Conservation (phyloP, 2,888 invertebrate species). For the Saturnia pavonia region DNA sequence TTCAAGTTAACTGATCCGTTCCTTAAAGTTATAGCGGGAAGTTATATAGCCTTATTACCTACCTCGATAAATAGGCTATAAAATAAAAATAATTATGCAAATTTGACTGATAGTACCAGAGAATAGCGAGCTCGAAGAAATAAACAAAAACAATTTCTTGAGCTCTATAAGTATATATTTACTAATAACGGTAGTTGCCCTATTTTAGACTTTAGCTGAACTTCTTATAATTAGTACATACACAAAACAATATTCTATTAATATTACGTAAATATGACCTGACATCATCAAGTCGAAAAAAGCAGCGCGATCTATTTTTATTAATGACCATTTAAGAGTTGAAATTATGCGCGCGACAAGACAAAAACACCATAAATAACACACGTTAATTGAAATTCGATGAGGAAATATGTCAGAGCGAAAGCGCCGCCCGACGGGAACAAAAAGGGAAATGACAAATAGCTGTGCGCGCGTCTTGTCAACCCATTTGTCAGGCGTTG, state of each 20-base stretch:
- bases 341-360: constrained; percentile 34
- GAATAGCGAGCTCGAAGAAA: too few relatives aligned
- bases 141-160: too few relatives aligned
- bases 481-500: constrained; percentile 47
- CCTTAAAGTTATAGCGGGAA: too few relatives aligned
- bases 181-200: too few relatives aligned
- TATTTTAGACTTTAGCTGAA: too few relatives aligned
- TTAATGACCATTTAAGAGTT: constrained; percentile 35
- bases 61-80: too few relatives aligned
- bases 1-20: too few relatives aligned
- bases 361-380: constrained; percentile 33
- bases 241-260: neutral
- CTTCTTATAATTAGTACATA: neutral
- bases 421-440: constrained; percentile 18
- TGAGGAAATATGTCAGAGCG: constrained; percentile 32
- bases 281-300: neutral
- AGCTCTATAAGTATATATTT: too few relatives aligned
- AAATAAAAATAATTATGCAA: too few relatives aligned
- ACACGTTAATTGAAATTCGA: constrained; percentile 39
- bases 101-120: too few relatives aligned
- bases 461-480: constrained; percentile 41
- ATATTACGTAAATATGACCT: neutral
- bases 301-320: constrained; percentile 19
- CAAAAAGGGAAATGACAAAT: constrained; percentile 45
- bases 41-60: too few relatives aligned